Evolutionary conservation across 1,140 invertebrate genomes (phyloP).

Genomic region (Papilio xuthus): DNA sequence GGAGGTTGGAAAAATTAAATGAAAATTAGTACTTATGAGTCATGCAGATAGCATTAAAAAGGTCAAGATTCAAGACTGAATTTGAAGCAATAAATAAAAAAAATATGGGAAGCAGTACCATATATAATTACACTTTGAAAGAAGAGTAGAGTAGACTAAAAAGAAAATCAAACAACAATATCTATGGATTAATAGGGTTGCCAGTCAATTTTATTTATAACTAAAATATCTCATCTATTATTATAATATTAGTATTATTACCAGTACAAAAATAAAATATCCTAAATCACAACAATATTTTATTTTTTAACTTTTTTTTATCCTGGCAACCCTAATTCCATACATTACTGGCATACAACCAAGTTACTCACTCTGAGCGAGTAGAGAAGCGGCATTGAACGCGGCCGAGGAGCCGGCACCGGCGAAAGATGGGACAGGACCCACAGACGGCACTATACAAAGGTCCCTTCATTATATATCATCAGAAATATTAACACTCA

Average conservation of each 20-base stretch:
- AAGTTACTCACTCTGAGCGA: constrained; percentile 88
- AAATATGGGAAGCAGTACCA: not conserved
- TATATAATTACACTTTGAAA: not conserved
- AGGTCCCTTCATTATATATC: constrained; percentile 27
- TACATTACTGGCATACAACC: constrained; percentile 3
- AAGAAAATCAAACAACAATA: not conserved
- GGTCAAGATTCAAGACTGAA: not conserved
- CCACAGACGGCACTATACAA: constrained; percentile 48
- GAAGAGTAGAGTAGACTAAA: not conserved
- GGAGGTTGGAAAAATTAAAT: not conserved
- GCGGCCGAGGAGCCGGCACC: constrained; percentile 69
- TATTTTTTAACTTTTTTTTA: not conserved
- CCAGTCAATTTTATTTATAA: not conserved
- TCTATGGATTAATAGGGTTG: not conserved
- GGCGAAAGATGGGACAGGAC: constrained; percentile 51
- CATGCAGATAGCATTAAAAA: not conserved
- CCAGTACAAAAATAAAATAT: too few relatives aligned
- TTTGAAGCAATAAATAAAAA: not conserved
- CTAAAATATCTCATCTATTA: not conserved
- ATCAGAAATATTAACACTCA: not conserved
- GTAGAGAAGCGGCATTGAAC: constrained; percentile 87
- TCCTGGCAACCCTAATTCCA: constrained; percentile 20
- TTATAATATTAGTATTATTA: too few relatives aligned
- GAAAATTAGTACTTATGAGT: not conserved
- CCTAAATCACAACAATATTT: not conserved